Percentiles rank a stretch among this genome's conserved stretches.
phyloP scores from a whole-genome alignment of 2,113 vertebrate species.

The Eptatretus burgeri region DNA sequence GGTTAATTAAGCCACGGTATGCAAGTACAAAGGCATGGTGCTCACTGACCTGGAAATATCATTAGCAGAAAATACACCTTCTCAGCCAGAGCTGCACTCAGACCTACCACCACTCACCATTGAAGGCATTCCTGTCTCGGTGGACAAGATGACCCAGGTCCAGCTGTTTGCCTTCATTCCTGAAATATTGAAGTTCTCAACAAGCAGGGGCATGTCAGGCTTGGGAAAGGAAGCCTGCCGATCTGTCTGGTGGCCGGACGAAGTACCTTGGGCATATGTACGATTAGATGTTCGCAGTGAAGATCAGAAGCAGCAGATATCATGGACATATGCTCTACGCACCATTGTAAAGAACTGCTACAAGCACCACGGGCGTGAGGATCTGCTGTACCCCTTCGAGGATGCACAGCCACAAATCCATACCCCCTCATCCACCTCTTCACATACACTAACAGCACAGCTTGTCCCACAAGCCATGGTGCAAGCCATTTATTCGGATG shows the following conservation, averaged over 20 bases:
- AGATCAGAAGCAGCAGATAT: constrained; percentile 87
- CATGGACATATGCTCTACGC: constrained; percentile 75
- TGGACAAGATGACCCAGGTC: constrained; percentile 99
- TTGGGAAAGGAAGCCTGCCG: constrained; percentile 98
- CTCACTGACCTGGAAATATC: constrained; percentile 82
- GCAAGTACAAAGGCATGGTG: constrained; percentile 91
- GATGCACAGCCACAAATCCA: constrained; percentile 35
- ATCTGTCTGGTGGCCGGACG: constrained; percentile 89
- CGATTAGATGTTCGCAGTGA: constrained; percentile 84
- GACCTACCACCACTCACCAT: constrained; percentile 84
- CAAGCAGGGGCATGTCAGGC: constrained; percentile 73
- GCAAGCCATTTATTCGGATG: constrained; percentile 82
- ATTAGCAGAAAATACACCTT: constrained; percentile 63
- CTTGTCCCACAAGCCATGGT: constrained; percentile 86
- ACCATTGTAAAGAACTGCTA: constrained; percentile 98
- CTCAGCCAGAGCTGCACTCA: constrained; percentile 56
- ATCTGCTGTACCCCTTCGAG: constrained; percentile 79
- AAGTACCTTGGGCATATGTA: constrained; percentile 92
- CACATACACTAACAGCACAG: constrained; percentile 54
- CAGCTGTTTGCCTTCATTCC: constrained; percentile 93
- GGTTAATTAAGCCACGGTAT: too few relatives aligned
- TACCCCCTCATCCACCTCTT: constrained; percentile 22
- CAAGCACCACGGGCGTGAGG: constrained; percentile 81
- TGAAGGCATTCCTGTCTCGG: constrained; percentile 81
- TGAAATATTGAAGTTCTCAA: constrained; percentile 96